Evolutionary conservation across 2,888 invertebrate species (phyloP).

Genomic region (Cyrtodaria siliqua): DNA sequence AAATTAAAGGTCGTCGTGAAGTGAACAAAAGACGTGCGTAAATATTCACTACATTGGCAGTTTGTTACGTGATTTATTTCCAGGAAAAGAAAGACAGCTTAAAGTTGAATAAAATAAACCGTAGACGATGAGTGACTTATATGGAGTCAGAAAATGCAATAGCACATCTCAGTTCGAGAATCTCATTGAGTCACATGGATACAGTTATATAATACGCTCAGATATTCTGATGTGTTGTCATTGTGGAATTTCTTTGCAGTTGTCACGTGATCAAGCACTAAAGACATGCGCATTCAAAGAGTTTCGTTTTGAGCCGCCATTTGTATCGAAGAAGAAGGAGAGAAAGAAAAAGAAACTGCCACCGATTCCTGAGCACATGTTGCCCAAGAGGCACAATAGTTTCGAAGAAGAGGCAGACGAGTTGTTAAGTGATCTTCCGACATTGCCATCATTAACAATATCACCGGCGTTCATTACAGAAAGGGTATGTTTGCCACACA

Average conservation of each 20-base stretch:
- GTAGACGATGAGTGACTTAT: too few relatives aligned
- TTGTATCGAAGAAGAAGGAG: conserved; percentile 35
- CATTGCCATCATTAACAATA: conserved; percentile 45
- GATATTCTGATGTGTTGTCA: conserved; percentile 2
- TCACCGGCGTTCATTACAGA: conserved; percentile 58
- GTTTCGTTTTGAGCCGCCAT: conserved; percentile 64
- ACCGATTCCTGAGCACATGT: conserved; percentile 60
- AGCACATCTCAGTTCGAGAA: too few relatives aligned
- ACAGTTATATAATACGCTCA: conserved; percentile 19
- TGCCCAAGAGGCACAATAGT: conserved; percentile 57
- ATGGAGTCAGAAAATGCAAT: too few relatives aligned
- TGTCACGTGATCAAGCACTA: conserved; percentile 53
- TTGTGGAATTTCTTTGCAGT: conserved; percentile 53
- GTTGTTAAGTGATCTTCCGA: conserved; percentile 17
- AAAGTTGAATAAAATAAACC: too few relatives aligned
- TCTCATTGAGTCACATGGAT: conserved; percentile 20
- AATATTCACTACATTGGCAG: too few relatives aligned
- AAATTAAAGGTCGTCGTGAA: too few relatives aligned
- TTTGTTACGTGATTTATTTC: too few relatives aligned
- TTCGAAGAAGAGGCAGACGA: conserved; percentile 44
- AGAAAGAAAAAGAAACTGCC: conserved; percentile 51
- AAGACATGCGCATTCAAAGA: conserved; percentile 61
- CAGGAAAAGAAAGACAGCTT: too few relatives aligned
- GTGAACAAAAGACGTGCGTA: too few relatives aligned
- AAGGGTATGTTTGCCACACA: conserved; percentile 35